Percentiles rank a stretch among this genome's conserved stretches.
Conservation (phyloP, 2,888 invertebrate genomes). For the Nomada fabriciana region DNA sequence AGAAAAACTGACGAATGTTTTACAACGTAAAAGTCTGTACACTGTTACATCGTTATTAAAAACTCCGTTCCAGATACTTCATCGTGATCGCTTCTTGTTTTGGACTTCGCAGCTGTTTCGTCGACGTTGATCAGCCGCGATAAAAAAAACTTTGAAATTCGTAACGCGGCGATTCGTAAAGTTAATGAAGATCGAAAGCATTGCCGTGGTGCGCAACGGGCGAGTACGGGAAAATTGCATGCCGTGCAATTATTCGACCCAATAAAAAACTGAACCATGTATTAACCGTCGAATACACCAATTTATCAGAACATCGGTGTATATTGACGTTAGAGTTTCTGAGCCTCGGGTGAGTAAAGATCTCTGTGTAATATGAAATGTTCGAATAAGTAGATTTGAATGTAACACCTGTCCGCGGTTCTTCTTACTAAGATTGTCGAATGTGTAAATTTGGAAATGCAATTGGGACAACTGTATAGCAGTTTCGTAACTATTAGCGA, state of each 20-base stretch:
- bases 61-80: conserved; percentile 6
- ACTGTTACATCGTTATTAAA: conserved; percentile 15
- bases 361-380: too few species aligned
- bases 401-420: too few species aligned
- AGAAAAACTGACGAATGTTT: neutral
- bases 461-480: too few species aligned
- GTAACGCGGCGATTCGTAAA: conserved; percentile 9
- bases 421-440: too few species aligned
- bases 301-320: neutral
- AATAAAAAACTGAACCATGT: neutral
- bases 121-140: conserved; percentile 47
- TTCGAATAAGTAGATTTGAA: too few species aligned
- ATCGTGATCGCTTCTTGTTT: conserved; percentile 28
- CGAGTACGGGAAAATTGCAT: neutral
- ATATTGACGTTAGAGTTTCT: too few species aligned
- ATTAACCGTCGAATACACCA: neutral
- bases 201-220: neutral
- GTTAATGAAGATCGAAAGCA: conserved; percentile 16
- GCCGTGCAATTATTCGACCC: neutral
- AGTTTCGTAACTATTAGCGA: too few species aligned
- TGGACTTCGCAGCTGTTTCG: conserved; percentile 57
- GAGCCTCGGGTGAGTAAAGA: too few species aligned
- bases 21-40: neutral
- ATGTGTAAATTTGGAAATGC: too few species aligned
- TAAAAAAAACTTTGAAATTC: conserved; percentile 49